phyloP scores from a whole-genome alignment of 1,140 invertebrate species.

The Nasonia vitripennis region DNA sequence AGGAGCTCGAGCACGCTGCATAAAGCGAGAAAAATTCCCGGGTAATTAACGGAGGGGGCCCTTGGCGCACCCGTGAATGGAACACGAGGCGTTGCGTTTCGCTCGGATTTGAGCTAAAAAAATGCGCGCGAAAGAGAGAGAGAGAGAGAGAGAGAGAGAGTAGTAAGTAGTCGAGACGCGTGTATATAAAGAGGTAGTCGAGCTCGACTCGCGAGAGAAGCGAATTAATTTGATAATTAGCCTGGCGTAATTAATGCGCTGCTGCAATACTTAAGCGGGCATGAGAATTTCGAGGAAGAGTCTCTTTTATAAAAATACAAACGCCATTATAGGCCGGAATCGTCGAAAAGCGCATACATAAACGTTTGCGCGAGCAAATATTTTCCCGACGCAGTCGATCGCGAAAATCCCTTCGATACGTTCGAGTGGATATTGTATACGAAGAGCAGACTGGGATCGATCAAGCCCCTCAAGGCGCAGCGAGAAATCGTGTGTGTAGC shows the following conservation, averaged over 20 bases:
- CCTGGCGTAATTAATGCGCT: background rate
- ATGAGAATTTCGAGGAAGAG: background rate
- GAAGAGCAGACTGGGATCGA: background rate
- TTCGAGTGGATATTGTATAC: background rate
- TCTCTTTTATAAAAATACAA: background rate
- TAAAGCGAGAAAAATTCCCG: conserved; percentile 4
- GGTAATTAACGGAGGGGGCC: conserved; percentile 26
- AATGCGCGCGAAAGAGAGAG: background rate
- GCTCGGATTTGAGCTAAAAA: background rate
- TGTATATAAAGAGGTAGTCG: too few relatives aligned
- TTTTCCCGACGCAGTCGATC: background rate
- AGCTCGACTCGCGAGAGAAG: background rate
- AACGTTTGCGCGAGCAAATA: background rate
- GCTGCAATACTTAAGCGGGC: background rate
- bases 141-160: background rate
- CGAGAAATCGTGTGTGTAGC: background rate
- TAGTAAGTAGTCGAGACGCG: too few relatives aligned
- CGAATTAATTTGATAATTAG: background rate
- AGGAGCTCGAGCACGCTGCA: background rate
- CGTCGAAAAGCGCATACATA: too few relatives aligned
- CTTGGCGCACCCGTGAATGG: background rate
- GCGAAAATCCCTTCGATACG: background rate
- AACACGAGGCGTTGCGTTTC: background rate
- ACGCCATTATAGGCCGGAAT: too few relatives aligned
- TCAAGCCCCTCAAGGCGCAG: background rate